These are phyloP conservation scores for Ceriagrion tenellum DNA, from an alignment of 2,888 invertebrate genomes.

Conservation along the genomic window DNA sequence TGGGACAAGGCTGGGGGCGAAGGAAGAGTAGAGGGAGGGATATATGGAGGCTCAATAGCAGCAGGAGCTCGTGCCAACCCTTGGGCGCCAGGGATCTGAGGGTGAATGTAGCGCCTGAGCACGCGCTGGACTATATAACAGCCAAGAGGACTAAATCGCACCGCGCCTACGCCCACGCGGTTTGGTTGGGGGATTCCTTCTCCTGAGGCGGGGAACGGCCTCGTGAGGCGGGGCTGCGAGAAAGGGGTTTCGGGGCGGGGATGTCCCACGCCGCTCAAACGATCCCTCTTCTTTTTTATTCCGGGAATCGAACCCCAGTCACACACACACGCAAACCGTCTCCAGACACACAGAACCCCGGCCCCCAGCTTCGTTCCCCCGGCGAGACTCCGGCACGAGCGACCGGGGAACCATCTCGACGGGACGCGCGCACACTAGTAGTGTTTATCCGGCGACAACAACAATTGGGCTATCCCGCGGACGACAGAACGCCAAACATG, in stretches of 20 bases:
- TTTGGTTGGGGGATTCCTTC: neutral
- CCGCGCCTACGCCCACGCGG: conserved; percentile 18
- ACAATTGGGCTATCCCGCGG: neutral
- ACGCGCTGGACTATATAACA: neutral
- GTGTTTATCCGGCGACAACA: neutral
- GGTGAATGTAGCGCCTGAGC: neutral
- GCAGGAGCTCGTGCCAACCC: neutral
- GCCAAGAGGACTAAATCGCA: neutral
- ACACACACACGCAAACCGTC: neutral
- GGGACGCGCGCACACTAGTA: neutral
- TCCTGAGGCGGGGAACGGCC: neutral
- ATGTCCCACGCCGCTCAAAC: no score
- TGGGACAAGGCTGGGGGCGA: no score
- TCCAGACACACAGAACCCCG: neutral
- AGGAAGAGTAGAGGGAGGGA: no score
- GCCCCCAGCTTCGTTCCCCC: neutral
- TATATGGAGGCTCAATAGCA: neutral
- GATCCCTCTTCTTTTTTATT: neutral
- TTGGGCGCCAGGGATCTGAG: neutral
- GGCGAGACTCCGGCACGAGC: neutral
- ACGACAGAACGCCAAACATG: neutral
- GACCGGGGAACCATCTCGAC: conserved; percentile 14
- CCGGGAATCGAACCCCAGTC: neutral
- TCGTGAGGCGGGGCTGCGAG: no score
- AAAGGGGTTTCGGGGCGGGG: no score